Evolutionary conservation across 2,888 invertebrate genomes (phyloP).

Genomic region (Sphecodes monilicornis): DNA sequence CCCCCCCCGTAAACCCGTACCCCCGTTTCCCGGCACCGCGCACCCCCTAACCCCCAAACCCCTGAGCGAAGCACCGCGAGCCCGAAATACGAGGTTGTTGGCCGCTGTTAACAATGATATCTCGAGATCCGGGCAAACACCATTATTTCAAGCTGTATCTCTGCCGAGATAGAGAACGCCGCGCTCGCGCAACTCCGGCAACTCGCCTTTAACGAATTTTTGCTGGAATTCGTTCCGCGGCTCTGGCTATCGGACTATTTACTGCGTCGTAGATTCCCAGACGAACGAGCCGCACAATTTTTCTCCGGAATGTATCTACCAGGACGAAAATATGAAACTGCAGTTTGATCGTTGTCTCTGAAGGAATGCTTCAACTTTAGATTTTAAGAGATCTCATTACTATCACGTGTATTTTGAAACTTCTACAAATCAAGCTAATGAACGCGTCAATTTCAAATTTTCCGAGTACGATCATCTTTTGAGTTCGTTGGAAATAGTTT

Average conservation of each 20-base stretch:
- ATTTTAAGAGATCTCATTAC: neutral
- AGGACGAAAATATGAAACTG: conserved; percentile 55
- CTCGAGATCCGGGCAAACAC: conserved; percentile 70
- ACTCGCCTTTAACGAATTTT: conserved; percentile 66
- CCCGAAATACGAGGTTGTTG: conserved; percentile 73
- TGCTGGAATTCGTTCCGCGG: conserved; percentile 36
- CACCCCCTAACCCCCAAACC: neutral
- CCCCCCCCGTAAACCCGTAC: neutral
- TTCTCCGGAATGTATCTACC: conserved; percentile 21
- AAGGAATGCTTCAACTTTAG: neutral
- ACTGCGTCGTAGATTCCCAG: conserved; percentile 61
- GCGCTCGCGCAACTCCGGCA: conserved; percentile 26
- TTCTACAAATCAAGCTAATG: neutral
- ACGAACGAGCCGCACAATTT: conserved; percentile 25
- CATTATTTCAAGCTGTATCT: conserved; percentile 73
- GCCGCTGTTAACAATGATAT: conserved; percentile 72
- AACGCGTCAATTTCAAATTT: neutral
- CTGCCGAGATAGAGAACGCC: conserved; percentile 52
- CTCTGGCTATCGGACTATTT: conserved; percentile 60
- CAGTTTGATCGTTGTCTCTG: conserved; percentile 45
- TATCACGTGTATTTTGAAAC: neutral
- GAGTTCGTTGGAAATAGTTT: neutral
- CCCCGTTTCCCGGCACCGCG: too few species aligned
- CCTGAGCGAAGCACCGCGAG: neutral
- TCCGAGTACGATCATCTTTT: neutral